Evolutionary conservation across 2,888 invertebrate genomes (phyloP).

Genomic region (Icerya purchasi): DNA sequence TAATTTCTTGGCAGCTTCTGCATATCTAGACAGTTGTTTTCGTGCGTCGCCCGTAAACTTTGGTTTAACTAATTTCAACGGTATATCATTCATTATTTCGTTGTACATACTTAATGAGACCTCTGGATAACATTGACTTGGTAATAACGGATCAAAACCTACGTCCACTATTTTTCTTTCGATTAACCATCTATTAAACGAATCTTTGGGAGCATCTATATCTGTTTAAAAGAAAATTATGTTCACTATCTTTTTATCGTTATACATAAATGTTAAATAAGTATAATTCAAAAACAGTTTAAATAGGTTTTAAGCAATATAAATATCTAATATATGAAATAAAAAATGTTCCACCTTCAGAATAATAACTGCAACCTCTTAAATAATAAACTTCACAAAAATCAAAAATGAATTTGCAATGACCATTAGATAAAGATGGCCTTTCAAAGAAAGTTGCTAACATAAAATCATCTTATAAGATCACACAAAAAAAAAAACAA

Average conservation of each 20-base stretch:
- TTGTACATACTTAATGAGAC: constrained; percentile 87
- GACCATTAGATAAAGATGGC: too few species aligned
- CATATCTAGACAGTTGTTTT: constrained; percentile 79
- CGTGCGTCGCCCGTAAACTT: constrained; percentile 89
- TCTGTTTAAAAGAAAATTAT: constrained; percentile 23
- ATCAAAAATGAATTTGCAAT: too few species aligned
- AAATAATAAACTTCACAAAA: too few species aligned
- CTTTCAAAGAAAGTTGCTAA: too few species aligned
- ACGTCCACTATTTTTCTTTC: constrained; percentile 79
- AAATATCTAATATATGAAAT: background rate
- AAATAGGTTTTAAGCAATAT: background rate
- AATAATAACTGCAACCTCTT: too few species aligned
- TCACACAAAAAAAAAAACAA: too few species aligned
- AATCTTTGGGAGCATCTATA: constrained; percentile 88
- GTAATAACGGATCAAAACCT: constrained; percentile 75
- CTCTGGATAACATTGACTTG: constrained; percentile 77
- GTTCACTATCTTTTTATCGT: background rate
- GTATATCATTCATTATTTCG: constrained; percentile 95
- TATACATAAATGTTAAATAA: too few species aligned
- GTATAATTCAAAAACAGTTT: too few species aligned
- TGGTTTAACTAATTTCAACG: constrained; percentile 82
- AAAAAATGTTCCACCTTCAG: too few species aligned
- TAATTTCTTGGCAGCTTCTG: constrained; percentile 90
- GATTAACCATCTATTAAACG: constrained; percentile 89
- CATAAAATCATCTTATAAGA: too few species aligned